Base-by-base conservation (phyloP, 2,797 vertebrate genomes). In the Typhlichthys subterraneus region DNA sequence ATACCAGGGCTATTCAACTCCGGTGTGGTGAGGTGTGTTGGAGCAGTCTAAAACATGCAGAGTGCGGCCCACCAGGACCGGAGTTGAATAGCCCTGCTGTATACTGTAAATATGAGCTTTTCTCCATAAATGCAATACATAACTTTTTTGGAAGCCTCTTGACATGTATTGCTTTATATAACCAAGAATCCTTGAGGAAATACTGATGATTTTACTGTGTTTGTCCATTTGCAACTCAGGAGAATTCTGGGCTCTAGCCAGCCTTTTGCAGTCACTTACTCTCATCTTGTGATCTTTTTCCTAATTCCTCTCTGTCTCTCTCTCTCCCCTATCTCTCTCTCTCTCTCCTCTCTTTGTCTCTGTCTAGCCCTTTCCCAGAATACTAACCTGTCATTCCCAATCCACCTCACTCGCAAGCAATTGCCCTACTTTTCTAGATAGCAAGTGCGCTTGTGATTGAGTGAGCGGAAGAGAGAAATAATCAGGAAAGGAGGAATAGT, bases 311-410 rank as follows among this genome's bases (percentile, higher is more conserved):
- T 61, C 59, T 54, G 19, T 17, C 3, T 38, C 33, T 61, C 33
- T 38, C 33, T 8, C 31, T 45, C 52, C 46, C 46, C 33, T 38
- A 55, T 53, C 14, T 50, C 56, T 8, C 46, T 57, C 58, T 61
- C 59, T 54, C 29, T 17, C 3, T 38, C 33, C 33, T 38, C 33
- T 38, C 7, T 38, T 6, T 38, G 33, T 46, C 12, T 80, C 59
- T 17, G 13, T 73, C 57, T 51, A 51, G 46, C 51, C 54, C 61
- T 45, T 75, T 83, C 33, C 33, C 67, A 33, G 17, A 73, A 69
- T 38, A 65, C 56, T 65, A 69, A 75, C 73, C 72, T 76, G 77
- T 76, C 74, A 74, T 60, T 72, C 76, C 77, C 66, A 48, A 81
- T 79, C 73, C 65, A 65, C 58, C 55, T 7, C 56, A 82, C 64